Evolutionary conservation across 2,113 vertebrate genomes (phyloP), one percentile per base, ranked within the genome.

Genomic region (Rostratula benghalensis): DNA sequence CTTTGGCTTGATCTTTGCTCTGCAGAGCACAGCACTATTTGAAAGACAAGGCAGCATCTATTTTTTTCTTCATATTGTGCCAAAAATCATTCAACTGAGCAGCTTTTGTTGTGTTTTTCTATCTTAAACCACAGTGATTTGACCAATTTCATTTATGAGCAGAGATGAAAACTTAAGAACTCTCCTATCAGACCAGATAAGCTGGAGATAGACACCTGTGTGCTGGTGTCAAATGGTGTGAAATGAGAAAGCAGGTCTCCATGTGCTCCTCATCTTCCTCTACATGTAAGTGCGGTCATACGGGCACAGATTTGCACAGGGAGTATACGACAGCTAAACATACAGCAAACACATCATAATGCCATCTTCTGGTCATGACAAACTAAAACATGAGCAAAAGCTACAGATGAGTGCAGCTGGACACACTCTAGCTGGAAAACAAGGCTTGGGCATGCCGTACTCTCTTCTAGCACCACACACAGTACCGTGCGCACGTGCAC

Each of bases 1-100:
- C 96, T 97, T 98, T 97, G 98, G 98, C 98, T 98, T 99, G 98
- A 99, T 99, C 98, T 98, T 98, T 98, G 98, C 98, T 98, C 98
- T 97, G 97, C 98, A 98, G 95, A 98, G 98, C 98, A 98, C 97
- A 98, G 98, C 98, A 83, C 80, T 95, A 98, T 98, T 98, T 98
- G 98, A 98, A 98, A 98, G 97, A 98, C 98, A 98, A 98, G 98
- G 96, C 96, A 97, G 97, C 95, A 98, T 97, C 98, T 97, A 96
- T 97, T 97, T 98, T 97, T 97, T 94, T 96, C 96, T 98, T 98
- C 97, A 98, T 97, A 97, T 96, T 95, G 97, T 98, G 98, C 98
- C 98, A 98, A 97, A 98, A 97, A 98, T 98, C 98, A 98, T 97
- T 98, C 98, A 98, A 97, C 98, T 97, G 97, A 97, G 97, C 96